Base-by-base conservation (phyloP, 2,113 vertebrate genomes). In the Lucifuga dentata region DNA sequence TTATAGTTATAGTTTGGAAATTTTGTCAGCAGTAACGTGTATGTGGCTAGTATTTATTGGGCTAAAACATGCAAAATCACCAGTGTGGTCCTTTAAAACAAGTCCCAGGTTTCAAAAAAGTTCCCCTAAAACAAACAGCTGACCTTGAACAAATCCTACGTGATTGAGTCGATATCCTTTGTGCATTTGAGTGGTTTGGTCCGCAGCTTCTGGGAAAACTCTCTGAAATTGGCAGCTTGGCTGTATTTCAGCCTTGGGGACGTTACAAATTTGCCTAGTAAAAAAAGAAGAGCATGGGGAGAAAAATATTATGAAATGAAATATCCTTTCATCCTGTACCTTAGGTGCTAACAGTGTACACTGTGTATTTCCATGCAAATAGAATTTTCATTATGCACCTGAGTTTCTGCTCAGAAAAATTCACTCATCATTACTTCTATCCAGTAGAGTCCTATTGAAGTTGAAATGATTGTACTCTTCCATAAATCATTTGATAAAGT, bases 391-490 rank as follows among this genome's bases (percentile, higher is more conserved):
- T 23, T 46, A 51, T 63, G 32, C 81, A 46, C 11, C 41, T 2
- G 50, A 48, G 43, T 41, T 75, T 16, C 44, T 48, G 11, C 19
- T 51, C 52, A 45, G 48, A 20, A 67, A 64, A 84, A 39, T 16
- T 59, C 52, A 56, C 39, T 66, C 53, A 65, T 61, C 60, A 57
- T 71, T 66, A 68, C 72, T 69, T 67, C 38, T n/a, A 26, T 48
- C 58, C 56, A 59, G 48, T 21, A 11, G 26, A 26, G 44, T 57
- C 48, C 2, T 39, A 50, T 59, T 50, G 55, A 53, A 66, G 60
- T 45, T 61, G 21, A 44, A 13, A 53, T 58, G 43, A 38, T 63
- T 50, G 16, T 32, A 21, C 51, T 35, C 45, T 60, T 38, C 40
- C 65, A 70, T 65, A 74, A 72, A 73, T 60, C 53, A 16, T 68